These are phyloP conservation scores for Megaleporinus macrocephalus DNA, from an alignment of 2,113 vertebrate species.

Conservation along the genomic window DNA sequence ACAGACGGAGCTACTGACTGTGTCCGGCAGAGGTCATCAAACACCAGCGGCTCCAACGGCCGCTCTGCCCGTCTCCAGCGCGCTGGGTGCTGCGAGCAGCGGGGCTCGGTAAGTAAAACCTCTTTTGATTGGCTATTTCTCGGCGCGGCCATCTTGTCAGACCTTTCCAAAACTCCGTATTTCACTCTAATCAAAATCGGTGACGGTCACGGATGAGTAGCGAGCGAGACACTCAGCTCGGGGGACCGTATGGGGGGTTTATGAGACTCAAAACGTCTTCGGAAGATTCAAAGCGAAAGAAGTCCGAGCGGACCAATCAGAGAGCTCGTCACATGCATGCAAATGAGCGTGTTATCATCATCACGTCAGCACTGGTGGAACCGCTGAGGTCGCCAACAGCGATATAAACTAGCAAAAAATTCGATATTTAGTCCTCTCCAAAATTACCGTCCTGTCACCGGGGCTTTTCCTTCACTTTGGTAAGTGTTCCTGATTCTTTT, in stretches of 20 bases:
- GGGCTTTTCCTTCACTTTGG: slow-evolving; percentile 60
- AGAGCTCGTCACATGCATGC: slow-evolving; percentile 71
- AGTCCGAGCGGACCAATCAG: slow-evolving; percentile 71
- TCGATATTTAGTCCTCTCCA: slow-evolving; percentile 58
- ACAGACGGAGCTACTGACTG: neutral
- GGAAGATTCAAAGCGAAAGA: slow-evolving; percentile 25
- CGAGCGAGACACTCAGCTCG: neutral
- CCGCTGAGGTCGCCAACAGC: slow-evolving; percentile 77
- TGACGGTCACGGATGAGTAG: no score
- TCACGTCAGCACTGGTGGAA: slow-evolving; percentile 78
- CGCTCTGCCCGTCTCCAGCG: slow-evolving; percentile 26
- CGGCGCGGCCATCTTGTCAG: slow-evolving; percentile 80
- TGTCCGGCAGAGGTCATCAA: slow-evolving; percentile 65
- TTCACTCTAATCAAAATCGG: neutral
- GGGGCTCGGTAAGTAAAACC: slow-evolving; percentile 70
- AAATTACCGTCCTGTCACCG: slow-evolving; percentile 37
- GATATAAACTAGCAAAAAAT: slow-evolving; percentile 76
- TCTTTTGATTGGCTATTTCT: slow-evolving; percentile 73
- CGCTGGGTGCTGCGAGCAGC: slow-evolving; percentile 46
- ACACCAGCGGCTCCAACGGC: slow-evolving; percentile 26
- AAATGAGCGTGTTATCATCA: slow-evolving; percentile 73
- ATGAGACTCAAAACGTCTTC: neutral
- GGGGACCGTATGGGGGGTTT: neutral
- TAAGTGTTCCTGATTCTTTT: slow-evolving; percentile 60
- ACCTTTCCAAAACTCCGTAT: slow-evolving; percentile 55